These are phyloP conservation scores for Notechis scutatus DNA, from an alignment of 2,113 vertebrate genomes.

Conservation along the genomic window DNA sequence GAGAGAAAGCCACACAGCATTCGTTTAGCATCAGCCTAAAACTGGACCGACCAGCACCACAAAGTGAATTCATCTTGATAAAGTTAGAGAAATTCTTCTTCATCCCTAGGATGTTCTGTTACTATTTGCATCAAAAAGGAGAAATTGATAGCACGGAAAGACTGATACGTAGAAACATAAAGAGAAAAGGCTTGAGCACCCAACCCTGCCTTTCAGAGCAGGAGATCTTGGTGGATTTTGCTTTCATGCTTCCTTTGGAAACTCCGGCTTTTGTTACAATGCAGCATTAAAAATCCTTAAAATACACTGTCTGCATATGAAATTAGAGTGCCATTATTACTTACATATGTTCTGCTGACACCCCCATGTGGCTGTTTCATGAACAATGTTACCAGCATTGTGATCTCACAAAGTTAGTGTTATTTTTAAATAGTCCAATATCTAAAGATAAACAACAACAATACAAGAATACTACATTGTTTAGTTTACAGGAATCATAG, in stretches of 20 bases:
- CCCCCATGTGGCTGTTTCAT: neutral
- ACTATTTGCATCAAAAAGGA: slow-evolving; percentile 11
- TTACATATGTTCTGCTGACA: slow-evolving; percentile 10
- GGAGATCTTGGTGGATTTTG: slow-evolving; percentile 9
- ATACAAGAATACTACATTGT: neutral
- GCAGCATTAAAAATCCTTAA: slow-evolving; percentile 25
- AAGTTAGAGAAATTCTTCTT: neutral
- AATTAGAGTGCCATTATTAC: neutral
- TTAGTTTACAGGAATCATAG: neutral
- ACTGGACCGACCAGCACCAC: neutral
- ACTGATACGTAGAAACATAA: slow-evolving; percentile 10
- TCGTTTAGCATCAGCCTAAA: neutral
- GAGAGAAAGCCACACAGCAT: neutral
- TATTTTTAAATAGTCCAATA: neutral
- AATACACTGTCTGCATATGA: slow-evolving; percentile 16
- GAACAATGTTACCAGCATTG: slow-evolving; percentile 39
- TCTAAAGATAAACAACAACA: neutral
- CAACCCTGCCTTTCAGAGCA: neutral
- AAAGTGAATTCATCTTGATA: slow-evolving; percentile 6
- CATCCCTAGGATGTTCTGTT: neutral
- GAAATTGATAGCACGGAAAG: neutral
- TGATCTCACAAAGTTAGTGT: slow-evolving; percentile 24
- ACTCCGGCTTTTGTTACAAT: neutral
- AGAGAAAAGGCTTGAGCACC: slow-evolving; percentile 9
- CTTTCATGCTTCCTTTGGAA: neutral